Base-by-base conservation (phyloP, 2,888 invertebrate genomes). In the Melipona beecheii region DNA sequence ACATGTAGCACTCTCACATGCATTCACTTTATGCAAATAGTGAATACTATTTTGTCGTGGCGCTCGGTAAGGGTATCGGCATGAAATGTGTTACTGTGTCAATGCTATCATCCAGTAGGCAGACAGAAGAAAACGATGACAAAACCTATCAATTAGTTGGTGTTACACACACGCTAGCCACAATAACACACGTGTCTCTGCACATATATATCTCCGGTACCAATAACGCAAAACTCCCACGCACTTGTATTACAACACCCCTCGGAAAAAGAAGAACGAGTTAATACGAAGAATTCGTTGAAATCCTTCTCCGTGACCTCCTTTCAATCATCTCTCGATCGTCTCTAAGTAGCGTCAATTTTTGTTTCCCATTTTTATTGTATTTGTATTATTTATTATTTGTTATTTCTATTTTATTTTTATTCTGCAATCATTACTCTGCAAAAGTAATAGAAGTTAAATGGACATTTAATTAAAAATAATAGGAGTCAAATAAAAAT, bases 121-220 rank as follows among this genome's bases (percentile, higher is more conserved):
- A 85, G 78, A 80, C 79, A 85, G 80, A 83, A 77, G 80, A 68
- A 77, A 80, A 78, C 80, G 80, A 78, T 85, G 84, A 85, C 85
- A 83, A 85, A 85, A 84, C 78, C 84, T 80, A 80, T 84, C 84
- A 84, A 84, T 85, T 85, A 85, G 77, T 80, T 72, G 75, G 65
- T 73, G 50, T 36, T 69, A 75, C 72, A 66, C 43, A 76, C 74
- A 72, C 75, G 31, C 64, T 19, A 9, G 64, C 52, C 1, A 19
- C 66, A 60, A 43, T 54, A 27, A 74, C 77, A 78, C 75, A 66
- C 74, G 60, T 65, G 50, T 11, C 21, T 73, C 11, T 31, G 56
- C 65, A 49, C 65, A 52, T 27, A 5, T 43, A 21, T 54, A 77
- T 31, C 49, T 50, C 36, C 17, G 17, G 9, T 71, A 43, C 75